A percentile compares a stretch with the other conserved stretches of the same genome.
Conservation (phyloP, 2,888 invertebrate species). For the Synanthedon formicaeformis region DNA sequence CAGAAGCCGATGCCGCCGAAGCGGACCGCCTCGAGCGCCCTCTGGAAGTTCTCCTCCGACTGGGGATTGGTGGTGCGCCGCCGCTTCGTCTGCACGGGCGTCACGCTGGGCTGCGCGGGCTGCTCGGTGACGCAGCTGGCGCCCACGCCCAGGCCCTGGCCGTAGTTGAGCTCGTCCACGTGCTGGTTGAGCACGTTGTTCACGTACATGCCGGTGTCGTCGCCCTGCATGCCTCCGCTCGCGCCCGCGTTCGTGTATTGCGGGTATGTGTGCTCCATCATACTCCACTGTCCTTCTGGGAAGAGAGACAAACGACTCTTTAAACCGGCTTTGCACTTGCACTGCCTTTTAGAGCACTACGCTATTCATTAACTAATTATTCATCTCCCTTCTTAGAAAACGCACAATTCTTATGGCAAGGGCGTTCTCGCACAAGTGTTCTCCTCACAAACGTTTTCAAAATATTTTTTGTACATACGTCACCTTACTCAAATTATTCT, state of each 20-base stretch:
- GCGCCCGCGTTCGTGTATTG: slow-evolving; percentile 78
- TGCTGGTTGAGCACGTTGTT: slow-evolving; percentile 61
- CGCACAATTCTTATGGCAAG: slow-evolving; percentile 15
- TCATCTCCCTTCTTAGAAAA: slow-evolving; percentile 70
- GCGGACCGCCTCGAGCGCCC: slow-evolving; percentile 84
- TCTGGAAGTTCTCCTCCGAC: slow-evolving; percentile 84
- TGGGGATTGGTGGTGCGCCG: slow-evolving; percentile 83
- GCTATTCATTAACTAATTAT: slow-evolving; percentile 25
- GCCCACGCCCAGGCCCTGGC: slow-evolving; percentile 40
- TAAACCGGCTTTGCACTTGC: background rate
- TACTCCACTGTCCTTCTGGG: slow-evolving; percentile 89
- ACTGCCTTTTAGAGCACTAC: background rate
- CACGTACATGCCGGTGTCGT: slow-evolving; percentile 71
- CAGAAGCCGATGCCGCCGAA: slow-evolving; percentile 88
- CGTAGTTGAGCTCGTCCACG: slow-evolving; percentile 40
- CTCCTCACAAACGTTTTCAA: no score
- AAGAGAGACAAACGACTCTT: slow-evolving; percentile 67
- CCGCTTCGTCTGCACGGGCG: slow-evolving; percentile 67
- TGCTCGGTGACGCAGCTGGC: slow-evolving; percentile 33
- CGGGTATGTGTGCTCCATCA: slow-evolving; percentile 85
- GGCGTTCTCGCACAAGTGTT: no score
- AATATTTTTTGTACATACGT: no score
- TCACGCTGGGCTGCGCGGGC: slow-evolving; percentile 27
- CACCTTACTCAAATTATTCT: no score
- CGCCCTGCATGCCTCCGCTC: slow-evolving; percentile 70